Conservation (phyloP, 1,140 invertebrate species). For the Calephelis virginiensis region DNA sequence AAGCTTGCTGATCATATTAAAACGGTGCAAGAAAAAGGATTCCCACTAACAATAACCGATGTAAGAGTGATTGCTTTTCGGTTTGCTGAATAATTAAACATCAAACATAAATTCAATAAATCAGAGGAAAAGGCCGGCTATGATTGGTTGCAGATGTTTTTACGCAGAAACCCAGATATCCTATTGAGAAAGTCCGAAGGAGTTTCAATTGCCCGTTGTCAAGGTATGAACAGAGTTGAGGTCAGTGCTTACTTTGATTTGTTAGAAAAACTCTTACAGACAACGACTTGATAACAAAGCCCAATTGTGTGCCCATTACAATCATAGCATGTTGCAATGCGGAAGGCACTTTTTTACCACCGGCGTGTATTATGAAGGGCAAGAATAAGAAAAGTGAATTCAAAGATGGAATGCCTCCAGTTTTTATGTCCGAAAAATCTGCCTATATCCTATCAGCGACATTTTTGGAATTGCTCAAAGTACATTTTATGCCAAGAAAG, state of each 20-base stretch:
- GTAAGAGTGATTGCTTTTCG: not conserved
- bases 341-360: too few relatives aligned
- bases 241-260: not conserved
- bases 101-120: not conserved
- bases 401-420: too few relatives aligned
- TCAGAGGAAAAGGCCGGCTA: not conserved
- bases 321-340: too few relatives aligned
- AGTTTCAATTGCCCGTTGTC: not conserved
- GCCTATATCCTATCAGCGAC: too few relatives aligned
- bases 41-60: not conserved
- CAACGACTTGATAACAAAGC: too few relatives aligned
- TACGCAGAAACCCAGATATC: not conserved
- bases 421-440: too few relatives aligned
- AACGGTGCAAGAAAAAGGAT: not conserved
- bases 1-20: not conserved
- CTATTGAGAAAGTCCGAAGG: not conserved
- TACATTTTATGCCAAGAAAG: too few relatives aligned
- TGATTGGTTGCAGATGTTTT: conserved; percentile 1
- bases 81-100: not conserved
- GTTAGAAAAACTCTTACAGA: too few relatives aligned
- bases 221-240: not conserved
- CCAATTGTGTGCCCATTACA: too few relatives aligned
- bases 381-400: too few relatives aligned
- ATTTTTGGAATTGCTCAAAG: too few relatives aligned
- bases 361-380: too few relatives aligned